These are phyloP conservation scores for Chlorops oryzae DNA, from an alignment of 1,140 invertebrate genomes.

Conservation along the genomic window DNA sequence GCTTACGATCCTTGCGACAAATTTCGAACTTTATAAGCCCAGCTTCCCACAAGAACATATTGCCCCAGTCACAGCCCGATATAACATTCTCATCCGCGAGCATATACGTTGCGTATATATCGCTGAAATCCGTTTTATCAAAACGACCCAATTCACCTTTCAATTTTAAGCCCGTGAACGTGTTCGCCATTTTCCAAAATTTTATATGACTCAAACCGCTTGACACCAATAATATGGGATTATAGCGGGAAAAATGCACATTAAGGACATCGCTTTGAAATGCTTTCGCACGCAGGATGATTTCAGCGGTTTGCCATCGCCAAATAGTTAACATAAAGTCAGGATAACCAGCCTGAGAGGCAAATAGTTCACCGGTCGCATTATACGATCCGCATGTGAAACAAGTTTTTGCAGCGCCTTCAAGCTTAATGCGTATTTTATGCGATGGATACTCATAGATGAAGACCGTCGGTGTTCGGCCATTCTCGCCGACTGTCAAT, in stretches of 20 bases:
- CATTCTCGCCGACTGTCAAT: constrained; percentile 81
- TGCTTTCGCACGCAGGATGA: constrained; percentile 70
- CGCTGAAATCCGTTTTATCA: constrained; percentile 83
- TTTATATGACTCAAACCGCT: constrained; percentile 75
- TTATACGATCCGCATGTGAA: constrained; percentile 76
- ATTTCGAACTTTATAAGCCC: constrained; percentile 79
- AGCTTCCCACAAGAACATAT: constrained; percentile 82
- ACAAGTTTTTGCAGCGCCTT: constrained; percentile 64
- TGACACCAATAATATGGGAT: constrained; percentile 69
- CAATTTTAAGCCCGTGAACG: constrained; percentile 85
- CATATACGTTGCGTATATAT: constrained; percentile 74
- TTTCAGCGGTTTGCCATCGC: constrained; percentile 71
- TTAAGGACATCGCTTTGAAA: constrained; percentile 72
- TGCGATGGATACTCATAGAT: constrained; percentile 78
- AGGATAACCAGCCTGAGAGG: constrained; percentile 75
- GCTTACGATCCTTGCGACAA: constrained; percentile 58
- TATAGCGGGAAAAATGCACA: constrained; percentile 71
- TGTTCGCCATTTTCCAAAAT: constrained; percentile 88
- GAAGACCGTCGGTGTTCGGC: constrained; percentile 70
- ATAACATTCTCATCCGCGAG: constrained; percentile 82
- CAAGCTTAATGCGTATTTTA: constrained; percentile 63
- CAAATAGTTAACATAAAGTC: constrained; percentile 84
- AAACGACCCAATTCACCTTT: constrained; percentile 80
- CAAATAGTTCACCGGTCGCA: constrained; percentile 68
- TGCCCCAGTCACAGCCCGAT: constrained; percentile 83